Evolutionary conservation across 2,797 vertebrate species (phyloP).

Genomic region (Rhyacichthys aspro): DNA sequence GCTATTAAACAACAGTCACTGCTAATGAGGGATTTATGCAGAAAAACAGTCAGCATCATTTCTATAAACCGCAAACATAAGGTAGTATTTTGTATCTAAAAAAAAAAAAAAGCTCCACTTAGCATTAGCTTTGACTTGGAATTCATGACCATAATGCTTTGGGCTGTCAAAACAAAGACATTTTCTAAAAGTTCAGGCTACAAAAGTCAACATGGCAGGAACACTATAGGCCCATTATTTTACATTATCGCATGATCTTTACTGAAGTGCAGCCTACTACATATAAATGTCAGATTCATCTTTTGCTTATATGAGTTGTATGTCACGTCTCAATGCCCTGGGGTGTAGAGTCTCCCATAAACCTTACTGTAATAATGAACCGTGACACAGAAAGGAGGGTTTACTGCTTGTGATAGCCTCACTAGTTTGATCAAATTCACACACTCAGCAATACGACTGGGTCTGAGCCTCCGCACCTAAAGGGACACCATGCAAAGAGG

Average conservation of each 20-base stretch:
- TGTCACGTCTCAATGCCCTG: neutral
- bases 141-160: too few relatives aligned
- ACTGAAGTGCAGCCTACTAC: neutral
- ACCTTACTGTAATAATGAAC: constrained; percentile 1
- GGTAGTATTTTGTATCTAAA: neutral
- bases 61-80: too few relatives aligned
- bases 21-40: too few relatives aligned
- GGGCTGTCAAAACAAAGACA: too few relatives aligned
- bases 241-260: neutral
- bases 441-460: constrained; percentile 7
- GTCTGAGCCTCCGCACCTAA: constrained; percentile 11
- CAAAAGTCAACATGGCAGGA: too few relatives aligned
- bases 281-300: neutral
- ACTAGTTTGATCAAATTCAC: constrained; percentile 7
- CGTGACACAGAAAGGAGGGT: neutral
- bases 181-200: too few relatives aligned
- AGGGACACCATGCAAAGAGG: constrained; percentile 2
- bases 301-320: neutral
- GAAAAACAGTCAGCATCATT: too few relatives aligned
- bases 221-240: too few relatives aligned
- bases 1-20: too few relatives aligned
- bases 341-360: neutral
- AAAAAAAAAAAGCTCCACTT: neutral
- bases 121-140: neutral
- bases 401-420: neutral